Evolutionary conservation across 2,797 vertebrate species (phyloP), one percentile per base, ranked within the genome.

Genomic region (Amniataba percoides): DNA sequence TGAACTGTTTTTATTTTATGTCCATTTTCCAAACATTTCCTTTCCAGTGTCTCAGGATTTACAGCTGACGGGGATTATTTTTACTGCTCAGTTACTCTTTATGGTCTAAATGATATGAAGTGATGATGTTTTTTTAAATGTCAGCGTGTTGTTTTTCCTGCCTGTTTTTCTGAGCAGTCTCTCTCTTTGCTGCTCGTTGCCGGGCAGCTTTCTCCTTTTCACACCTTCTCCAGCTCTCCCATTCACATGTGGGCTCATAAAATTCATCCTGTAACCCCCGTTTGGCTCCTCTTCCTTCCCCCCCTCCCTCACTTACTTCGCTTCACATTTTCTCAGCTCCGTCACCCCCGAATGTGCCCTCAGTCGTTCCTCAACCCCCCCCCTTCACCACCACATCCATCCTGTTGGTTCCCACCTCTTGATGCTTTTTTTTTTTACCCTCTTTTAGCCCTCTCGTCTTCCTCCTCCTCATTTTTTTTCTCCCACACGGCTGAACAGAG

Each of bases 401-500:
- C 52, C 23, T 78, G 75, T 56, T 66, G 63, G 42, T 67, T 80
- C 34, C 49, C 57, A 59, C 70, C 60, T 68, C 48, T 48, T 12
- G 25, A 39, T 55, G 13, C 42, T 71, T 31, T 27, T 63, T 43
- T 45, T 63, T 68, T 62, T 60, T 36, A n/a, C 53, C 57, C 83
- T 76, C 67, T 57, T 58, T 70, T 39, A 12, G 39, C 52, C 52
- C 58, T 71, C 68, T 23, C 58, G 55, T 75, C 70, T 56, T 55
- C 25, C 72, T 52, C 52, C 45, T 51, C 67, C 49, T 64, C 53
- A 27, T 71, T 52, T 78, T 85, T 52, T 71, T 60, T 70, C 69
- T 63, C 71, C 70, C 74, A 80, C 70, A 70, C 60, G 43, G 11
- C 40, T 76, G 81, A 93, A 95, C 91, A 94, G 93, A 92, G 87